A percentile compares a stretch with the other conserved stretches of the same genome.
Conservation (phyloP, 2,888 invertebrate species). For the Andrena praecox region DNA sequence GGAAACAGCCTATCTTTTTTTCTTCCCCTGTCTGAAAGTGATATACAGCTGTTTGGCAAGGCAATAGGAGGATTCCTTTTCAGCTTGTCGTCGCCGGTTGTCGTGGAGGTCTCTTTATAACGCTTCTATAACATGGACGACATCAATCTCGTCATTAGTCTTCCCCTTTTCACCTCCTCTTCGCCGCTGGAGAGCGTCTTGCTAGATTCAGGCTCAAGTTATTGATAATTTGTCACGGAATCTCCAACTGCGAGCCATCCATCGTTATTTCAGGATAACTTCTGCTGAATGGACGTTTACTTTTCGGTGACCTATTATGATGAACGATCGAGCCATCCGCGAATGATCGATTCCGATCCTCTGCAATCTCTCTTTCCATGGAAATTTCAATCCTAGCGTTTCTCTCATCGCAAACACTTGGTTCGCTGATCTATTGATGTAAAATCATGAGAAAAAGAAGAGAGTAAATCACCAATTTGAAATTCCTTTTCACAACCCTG, state of each 20-base stretch:
- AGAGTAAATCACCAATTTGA: no score
- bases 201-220: slow-evolving; percentile 72
- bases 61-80: slow-evolving; percentile 60
- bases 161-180: slow-evolving; percentile 60
- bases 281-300: slow-evolving; percentile 29
- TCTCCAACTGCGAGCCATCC: slow-evolving; percentile 68
- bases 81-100: slow-evolving; percentile 63
- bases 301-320: slow-evolving; percentile 57
- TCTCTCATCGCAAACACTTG: neutral
- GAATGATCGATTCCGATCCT: slow-evolving; percentile 30
- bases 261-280: slow-evolving; percentile 64
- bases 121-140: slow-evolving; percentile 63
- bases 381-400: neutral
- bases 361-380: neutral
- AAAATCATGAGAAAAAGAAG: no score
- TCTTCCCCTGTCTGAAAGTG: slow-evolving; percentile 24
- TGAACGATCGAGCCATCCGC: slow-evolving; percentile 49
- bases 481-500: no score
- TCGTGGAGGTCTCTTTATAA: slow-evolving; percentile 68
- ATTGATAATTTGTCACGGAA: slow-evolving; percentile 79
- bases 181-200: slow-evolving; percentile 54
- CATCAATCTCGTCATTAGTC: slow-evolving; percentile 77
- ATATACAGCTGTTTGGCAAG: slow-evolving; percentile 62
- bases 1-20: slow-evolving; percentile 10
- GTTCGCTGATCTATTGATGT: neutral